Percentiles rank a stretch among this genome's conserved stretches.
These are phyloP conservation scores for Himalopsyche japonica DNA, from an alignment of 2,888 invertebrate species.

Conservation along the genomic window DNA sequence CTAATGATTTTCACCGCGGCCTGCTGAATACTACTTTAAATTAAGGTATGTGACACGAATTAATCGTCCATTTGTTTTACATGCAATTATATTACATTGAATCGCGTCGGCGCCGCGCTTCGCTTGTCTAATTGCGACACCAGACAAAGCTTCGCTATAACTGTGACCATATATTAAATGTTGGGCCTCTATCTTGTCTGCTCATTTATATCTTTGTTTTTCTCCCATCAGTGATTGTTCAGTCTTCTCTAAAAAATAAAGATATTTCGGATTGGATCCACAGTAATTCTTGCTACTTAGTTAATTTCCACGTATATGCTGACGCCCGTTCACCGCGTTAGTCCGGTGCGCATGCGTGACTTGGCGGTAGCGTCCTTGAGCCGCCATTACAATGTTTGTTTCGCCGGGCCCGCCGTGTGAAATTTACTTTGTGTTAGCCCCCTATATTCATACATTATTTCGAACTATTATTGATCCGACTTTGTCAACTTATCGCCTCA, in stretches of 20 bases:
- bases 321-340: neutral
- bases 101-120: constrained; percentile 18
- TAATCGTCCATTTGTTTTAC: neutral
- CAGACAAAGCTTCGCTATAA: too few species aligned
- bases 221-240: too few species aligned
- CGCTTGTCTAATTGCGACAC: neutral
- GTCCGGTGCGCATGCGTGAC: neutral
- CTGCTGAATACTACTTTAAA: constrained; percentile 12
- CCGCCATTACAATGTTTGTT: neutral
- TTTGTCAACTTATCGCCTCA: too few species aligned
- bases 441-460: too few species aligned
- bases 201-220: too few species aligned
- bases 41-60: constrained; percentile 4
- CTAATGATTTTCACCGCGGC: constrained; percentile 21
- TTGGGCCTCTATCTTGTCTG: too few species aligned
- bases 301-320: too few species aligned
- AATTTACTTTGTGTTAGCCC: neutral
- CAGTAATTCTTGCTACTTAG: too few species aligned
- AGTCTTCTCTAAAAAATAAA: too few species aligned
- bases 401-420: neutral
- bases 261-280: too few species aligned
- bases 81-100: neutral
- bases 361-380: neutral
- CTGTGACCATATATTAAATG: too few species aligned
- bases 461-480: too few species aligned